phyloP scores from a whole-genome alignment of 2,888 invertebrate species.

The Phengaris alcon region DNA sequence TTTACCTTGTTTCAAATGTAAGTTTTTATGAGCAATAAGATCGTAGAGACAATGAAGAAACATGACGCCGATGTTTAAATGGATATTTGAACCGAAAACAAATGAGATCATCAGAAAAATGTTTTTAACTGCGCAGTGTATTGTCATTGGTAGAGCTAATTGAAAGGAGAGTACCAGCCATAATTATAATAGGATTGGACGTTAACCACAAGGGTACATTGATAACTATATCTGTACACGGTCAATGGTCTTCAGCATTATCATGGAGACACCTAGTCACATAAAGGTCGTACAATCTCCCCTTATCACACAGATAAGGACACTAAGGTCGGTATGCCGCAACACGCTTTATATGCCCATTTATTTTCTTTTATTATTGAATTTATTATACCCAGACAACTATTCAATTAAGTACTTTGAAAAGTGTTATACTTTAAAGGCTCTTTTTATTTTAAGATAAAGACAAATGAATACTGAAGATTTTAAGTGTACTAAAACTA shows the following conservation, averaged over 20 bases:
- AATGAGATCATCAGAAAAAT: slow-evolving; percentile 12
- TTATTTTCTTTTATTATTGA: slow-evolving; percentile 29
- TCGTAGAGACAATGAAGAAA: slow-evolving; percentile 18
- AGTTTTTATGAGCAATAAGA: slow-evolving; percentile 9
- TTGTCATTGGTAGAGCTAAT: slow-evolving; percentile 1
- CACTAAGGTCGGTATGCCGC: slow-evolving; percentile 69
- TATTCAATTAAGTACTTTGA: neutral
- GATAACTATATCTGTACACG: slow-evolving; percentile 50
- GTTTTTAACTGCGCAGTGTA: slow-evolving; percentile 6
- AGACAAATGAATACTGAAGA: too few relatives aligned
- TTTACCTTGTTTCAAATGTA: slow-evolving; percentile 12
- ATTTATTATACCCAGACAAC: neutral
- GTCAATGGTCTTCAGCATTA: slow-evolving; percentile 72
- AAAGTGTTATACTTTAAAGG: too few relatives aligned
- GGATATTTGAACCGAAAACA: slow-evolving; percentile 11
- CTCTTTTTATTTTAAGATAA: too few relatives aligned
- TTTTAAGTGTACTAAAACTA: too few relatives aligned
- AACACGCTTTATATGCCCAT: slow-evolving; percentile 44
- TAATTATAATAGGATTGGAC: neutral
- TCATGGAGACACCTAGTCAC: slow-evolving; percentile 65
- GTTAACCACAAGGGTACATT: slow-evolving; percentile 15
- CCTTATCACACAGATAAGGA: slow-evolving; percentile 69
- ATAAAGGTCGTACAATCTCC: slow-evolving; percentile 71
- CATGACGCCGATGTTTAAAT: slow-evolving; percentile 16
- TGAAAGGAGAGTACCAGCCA: neutral